phyloP scores from a whole-genome alignment of 1,140 invertebrate genomes.

The Agrypnia vestita region DNA sequence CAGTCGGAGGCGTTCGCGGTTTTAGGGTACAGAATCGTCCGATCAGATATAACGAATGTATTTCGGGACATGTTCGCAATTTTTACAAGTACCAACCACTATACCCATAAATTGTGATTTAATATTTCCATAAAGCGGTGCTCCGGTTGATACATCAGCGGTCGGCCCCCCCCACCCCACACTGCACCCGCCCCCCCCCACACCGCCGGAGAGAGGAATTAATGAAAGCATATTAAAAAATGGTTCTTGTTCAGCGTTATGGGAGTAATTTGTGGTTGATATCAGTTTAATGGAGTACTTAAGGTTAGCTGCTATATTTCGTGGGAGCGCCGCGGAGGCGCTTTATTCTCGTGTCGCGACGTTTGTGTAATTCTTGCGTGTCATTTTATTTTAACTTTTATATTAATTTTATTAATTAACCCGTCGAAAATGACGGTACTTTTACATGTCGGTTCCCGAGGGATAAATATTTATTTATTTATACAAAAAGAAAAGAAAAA shows the following conservation, averaged over 20 bases:
- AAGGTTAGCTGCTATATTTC: constrained; percentile 26
- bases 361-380: too few species aligned
- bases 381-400: too few species aligned
- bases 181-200: background rate
- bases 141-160: constrained; percentile 30
- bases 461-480: too few species aligned
- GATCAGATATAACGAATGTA: constrained; percentile 16
- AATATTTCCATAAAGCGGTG: constrained; percentile 33
- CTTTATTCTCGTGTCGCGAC: background rate
- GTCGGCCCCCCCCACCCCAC: background rate
- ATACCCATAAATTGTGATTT: constrained; percentile 41
- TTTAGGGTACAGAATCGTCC: constrained; percentile 1
- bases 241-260: constrained; percentile 50
- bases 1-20: constrained; percentile 3
- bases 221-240: constrained; percentile 59
- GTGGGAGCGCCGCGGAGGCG: background rate
- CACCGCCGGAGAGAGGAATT: constrained; percentile 30
- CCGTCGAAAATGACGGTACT: too few species aligned
- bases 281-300: constrained; percentile 60
- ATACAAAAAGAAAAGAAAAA: too few species aligned
- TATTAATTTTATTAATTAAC: too few species aligned
- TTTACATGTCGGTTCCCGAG: too few species aligned
- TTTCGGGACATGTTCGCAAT: constrained; percentile 41
- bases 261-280: constrained; percentile 57
- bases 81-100: constrained; percentile 25